Conservation (phyloP, 2,888 invertebrate genomes). For the Perizoma affinitatum region DNA sequence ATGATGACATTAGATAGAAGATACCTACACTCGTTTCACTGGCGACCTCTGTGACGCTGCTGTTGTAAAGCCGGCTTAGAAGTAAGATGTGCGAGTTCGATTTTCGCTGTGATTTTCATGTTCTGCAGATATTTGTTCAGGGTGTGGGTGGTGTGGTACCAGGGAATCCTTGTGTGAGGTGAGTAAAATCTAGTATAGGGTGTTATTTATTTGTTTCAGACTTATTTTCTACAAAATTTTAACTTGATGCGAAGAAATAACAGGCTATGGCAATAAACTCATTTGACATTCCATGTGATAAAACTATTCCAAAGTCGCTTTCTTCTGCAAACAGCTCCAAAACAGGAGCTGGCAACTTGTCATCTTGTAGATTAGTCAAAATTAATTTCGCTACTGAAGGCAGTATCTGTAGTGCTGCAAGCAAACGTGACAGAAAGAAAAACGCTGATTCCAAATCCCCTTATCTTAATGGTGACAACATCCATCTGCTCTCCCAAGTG, state of each 20-base stretch:
- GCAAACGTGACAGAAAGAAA: conserved; percentile 49
- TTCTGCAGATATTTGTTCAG: no score
- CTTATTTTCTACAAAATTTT: conserved; percentile 5
- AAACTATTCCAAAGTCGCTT: conserved; percentile 39
- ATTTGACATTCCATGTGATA: conserved; percentile 43
- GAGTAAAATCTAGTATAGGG: background rate
- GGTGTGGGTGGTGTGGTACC: background rate
- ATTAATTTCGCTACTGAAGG: conserved; percentile 44
- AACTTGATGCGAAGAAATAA: conserved; percentile 10
- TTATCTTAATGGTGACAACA: conserved; percentile 55
- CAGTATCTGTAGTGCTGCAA: conserved; percentile 41
- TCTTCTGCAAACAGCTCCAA: conserved; percentile 44
- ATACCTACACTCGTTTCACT: no score
- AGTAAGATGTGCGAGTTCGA: no score
- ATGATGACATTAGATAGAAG: no score
- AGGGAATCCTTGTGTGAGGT: no score
- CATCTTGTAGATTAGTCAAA: conserved; percentile 43
- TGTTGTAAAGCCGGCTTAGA: no score
- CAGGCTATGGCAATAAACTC: conserved; percentile 59
- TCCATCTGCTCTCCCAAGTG: conserved; percentile 56
- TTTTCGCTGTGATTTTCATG: no score
- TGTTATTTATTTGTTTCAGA: conserved; percentile 19
- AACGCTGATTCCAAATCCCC: conserved; percentile 50
- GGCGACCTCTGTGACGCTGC: no score
- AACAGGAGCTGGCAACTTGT: conserved; percentile 34